A percentile compares a stretch with the other conserved stretches of the same genome.
phyloP scores from a whole-genome alignment of 2,797 vertebrate genomes.

The Chrysocyon brachyurus region DNA sequence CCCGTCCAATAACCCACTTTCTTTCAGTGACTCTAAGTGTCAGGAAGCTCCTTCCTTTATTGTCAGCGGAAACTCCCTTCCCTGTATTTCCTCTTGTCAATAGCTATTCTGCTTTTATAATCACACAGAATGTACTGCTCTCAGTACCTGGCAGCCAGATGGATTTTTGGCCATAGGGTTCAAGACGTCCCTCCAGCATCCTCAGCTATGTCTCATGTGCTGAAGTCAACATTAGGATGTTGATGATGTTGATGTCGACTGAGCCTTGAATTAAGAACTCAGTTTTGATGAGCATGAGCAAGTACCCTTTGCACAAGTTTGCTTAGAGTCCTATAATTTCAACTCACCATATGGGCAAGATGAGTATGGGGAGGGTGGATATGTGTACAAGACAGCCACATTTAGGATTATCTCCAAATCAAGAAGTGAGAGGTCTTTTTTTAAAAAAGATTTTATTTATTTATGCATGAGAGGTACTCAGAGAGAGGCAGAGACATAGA shows the following conservation, averaged over 20 bases:
- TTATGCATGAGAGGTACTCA: no score
- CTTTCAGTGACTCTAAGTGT: neutral
- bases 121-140: neutral
- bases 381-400: neutral
- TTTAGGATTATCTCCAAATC: neutral
- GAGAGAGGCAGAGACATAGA: no score
- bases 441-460: no score
- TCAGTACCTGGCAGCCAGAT: accelerated
- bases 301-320: neutral
- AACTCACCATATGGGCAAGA: neutral
- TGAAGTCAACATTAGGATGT: no score
- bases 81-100: no score
- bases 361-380: neutral
- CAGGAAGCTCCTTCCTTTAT: neutral
- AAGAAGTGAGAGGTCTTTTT: neutral
- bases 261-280: neutral
- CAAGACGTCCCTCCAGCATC: neutral
- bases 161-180: no score
- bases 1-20: accelerated
- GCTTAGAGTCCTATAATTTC: neutral
- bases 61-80: no score
- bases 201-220: neutral
- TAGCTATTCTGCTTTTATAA: neutral
- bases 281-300: accelerated
- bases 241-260: no score